Conservation (phyloP, 2,113 vertebrate genomes). For the Nothobranchius kuhntae region DNA sequence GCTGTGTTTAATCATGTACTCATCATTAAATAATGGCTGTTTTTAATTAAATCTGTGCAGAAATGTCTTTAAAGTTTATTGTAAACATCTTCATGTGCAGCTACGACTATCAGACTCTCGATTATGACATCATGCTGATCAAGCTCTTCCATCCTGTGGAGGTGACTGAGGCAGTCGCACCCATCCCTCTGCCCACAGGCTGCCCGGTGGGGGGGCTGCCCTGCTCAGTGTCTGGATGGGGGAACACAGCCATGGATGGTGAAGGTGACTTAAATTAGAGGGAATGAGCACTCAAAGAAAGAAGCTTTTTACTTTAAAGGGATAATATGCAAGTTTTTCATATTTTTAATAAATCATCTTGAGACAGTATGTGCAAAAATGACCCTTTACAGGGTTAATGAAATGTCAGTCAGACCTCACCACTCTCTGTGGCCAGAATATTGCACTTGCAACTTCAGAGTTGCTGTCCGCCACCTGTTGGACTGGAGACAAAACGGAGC, state of each 20-base stretch:
- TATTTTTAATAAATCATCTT: no score
- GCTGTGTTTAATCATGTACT: no score
- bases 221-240: conserved; percentile 76
- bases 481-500: no score
- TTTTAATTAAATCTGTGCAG: neutral
- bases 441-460: no score
- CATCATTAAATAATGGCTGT: no score
- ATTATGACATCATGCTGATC: conserved; percentile 77
- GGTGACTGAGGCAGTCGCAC: conserved; percentile 54
- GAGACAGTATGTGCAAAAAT: no score
- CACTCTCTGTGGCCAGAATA: no score
- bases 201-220: conserved; percentile 50
- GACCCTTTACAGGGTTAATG: no score
- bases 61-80: neutral
- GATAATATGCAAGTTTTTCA: no score
- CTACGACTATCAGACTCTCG: conserved; percentile 77
- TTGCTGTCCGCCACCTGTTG: no score
- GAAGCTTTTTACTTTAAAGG: no score
- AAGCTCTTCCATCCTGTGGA: conserved; percentile 72
- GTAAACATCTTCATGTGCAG: conserved; percentile 25
- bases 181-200: conserved; percentile 53
- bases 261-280: conserved; percentile 19
- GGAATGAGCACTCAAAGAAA: neutral
- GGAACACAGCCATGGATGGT: conserved; percentile 30
- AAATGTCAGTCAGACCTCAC: no score